Evolutionary conservation across 2,797 vertebrate species (phyloP).

Genomic region (Valencia hispanica): DNA sequence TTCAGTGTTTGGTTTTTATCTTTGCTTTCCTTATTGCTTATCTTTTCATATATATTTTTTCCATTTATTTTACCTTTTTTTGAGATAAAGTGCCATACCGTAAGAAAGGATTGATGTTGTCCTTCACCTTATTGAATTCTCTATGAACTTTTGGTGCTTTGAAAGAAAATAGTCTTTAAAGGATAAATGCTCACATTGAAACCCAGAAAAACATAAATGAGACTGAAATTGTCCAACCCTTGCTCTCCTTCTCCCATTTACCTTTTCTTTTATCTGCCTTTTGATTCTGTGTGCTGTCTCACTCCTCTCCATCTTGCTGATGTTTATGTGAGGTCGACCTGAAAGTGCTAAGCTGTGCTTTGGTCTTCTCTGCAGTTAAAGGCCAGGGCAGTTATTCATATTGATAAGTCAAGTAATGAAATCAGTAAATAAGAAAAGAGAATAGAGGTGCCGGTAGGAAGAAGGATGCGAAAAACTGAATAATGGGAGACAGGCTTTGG

Average conservation of each 20-base stretch:
- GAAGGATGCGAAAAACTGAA: conserved; percentile 26
- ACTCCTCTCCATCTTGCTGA: conserved; percentile 24
- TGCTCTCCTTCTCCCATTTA: not conserved
- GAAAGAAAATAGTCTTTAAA: conserved; percentile 37
- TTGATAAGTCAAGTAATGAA: conserved; percentile 50
- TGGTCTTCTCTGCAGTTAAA: conserved; percentile 42
- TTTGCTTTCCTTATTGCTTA: not conserved
- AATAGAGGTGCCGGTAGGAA: conserved; percentile 22
- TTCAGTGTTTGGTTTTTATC: conserved; percentile 16
- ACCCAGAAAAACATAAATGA: conserved; percentile 24
- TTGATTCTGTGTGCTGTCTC: conserved; percentile 30
- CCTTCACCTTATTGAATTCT: conserved; percentile 25
- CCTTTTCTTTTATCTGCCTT: conserved; percentile 39
- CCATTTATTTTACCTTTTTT: not conserved
- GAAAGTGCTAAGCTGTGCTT: conserved; percentile 42
- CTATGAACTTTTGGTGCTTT: conserved; percentile 19
- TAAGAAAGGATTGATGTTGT: not conserved
- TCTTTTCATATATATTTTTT: not conserved
- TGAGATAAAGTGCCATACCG: conserved; percentile 1
- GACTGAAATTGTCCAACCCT: conserved; percentile 33
- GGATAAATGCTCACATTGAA: conserved; percentile 24
- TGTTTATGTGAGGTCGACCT: conserved; percentile 45
- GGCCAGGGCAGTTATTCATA: conserved; percentile 62
- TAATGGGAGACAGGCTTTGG: conserved; percentile 22
- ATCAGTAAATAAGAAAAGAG: conserved; percentile 62